Percentiles rank a stretch among this genome's conserved stretches.
Evolutionary conservation across 2,797 vertebrate species (phyloP).

Genomic region (Periparus ater): DNA sequence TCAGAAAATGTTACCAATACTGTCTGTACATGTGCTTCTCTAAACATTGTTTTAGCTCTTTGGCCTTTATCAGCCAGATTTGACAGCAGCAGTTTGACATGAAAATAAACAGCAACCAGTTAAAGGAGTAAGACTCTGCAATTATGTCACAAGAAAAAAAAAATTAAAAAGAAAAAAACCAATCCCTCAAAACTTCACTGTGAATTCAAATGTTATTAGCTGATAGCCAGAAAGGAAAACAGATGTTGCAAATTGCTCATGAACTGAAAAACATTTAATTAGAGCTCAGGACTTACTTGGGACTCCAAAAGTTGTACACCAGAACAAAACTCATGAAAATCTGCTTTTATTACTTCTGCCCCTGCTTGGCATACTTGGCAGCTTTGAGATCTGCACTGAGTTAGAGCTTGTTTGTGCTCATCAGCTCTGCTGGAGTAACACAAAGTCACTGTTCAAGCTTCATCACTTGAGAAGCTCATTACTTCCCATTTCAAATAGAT

Average conservation of each 20-base stretch:
- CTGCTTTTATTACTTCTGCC: background rate
- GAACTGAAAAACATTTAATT: background rate
- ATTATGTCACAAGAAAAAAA: background rate
- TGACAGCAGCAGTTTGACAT: background rate
- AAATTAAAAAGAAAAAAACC: background rate
- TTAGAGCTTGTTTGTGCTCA: background rate
- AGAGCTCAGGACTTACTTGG: background rate
- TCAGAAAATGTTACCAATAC: background rate
- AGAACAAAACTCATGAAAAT: background rate
- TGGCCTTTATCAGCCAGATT: background rate
- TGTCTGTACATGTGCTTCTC: background rate
- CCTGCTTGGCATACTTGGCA: background rate
- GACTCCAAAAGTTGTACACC: background rate
- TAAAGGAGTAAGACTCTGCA: background rate
- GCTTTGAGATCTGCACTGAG: background rate
- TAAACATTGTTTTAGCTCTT: background rate
- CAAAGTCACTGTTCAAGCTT: background rate
- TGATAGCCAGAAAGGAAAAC: background rate
- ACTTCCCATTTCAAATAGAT: background rate
- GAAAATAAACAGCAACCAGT: background rate
- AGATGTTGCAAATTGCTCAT: background rate
- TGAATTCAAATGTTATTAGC: background rate
- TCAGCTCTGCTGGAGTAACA: background rate
- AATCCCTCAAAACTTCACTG: background rate
- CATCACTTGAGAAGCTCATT: background rate